Evolutionary conservation across 1,140 invertebrate species (phyloP), one percentile per base, ranked within the genome.

Genomic region (Delia radicum): DNA sequence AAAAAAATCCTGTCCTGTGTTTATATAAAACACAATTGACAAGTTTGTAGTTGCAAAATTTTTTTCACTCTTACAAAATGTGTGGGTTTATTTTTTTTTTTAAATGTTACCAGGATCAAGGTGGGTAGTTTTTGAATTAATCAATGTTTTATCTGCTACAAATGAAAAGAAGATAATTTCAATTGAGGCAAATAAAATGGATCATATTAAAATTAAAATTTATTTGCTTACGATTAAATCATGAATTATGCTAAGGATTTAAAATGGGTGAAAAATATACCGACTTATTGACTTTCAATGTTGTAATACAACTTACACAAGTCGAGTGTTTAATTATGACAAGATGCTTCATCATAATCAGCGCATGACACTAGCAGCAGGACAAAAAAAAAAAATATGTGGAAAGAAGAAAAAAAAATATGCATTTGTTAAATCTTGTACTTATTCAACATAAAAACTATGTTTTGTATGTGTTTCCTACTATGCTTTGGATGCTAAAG

Each of bases 261-360:
- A 24, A 18, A 21, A 24, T 21, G n/a, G n/a, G n/a, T n/a, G n/a
- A n/a, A n/a, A n/a, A n/a, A n/a, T 8, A 55, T 18, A 55, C 48
- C 48, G n/a, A 21, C 48, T 21, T 55, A 24, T 55, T 21, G 48
- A 24, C 48, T 55, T 1, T 7, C 33, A 10, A 1, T 37, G 13
- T 2, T 1, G 3, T 7, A 37, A 33, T 33, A 21, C 4, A 18
- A 21, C 7, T 21, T 8, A 21, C 21, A 55, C 0, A 6, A 6
- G 10, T 18, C 6, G n/a, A 37, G 37, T 75, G 63, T 63, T 75
- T 75, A 75, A 67, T 75, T 75, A 75, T 75, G 63, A 75, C 74
- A 75, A 72, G 75, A 29, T 69, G 63, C 75, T 75, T 62, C 75
- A 75, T 75, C 75, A 75, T 75, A 75, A 75, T 75, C 75, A 75